Percentiles rank a stretch among this genome's conserved stretches.
phyloP scores from a whole-genome alignment of 2,888 invertebrate genomes.

The Ametastegia equiseti region DNA sequence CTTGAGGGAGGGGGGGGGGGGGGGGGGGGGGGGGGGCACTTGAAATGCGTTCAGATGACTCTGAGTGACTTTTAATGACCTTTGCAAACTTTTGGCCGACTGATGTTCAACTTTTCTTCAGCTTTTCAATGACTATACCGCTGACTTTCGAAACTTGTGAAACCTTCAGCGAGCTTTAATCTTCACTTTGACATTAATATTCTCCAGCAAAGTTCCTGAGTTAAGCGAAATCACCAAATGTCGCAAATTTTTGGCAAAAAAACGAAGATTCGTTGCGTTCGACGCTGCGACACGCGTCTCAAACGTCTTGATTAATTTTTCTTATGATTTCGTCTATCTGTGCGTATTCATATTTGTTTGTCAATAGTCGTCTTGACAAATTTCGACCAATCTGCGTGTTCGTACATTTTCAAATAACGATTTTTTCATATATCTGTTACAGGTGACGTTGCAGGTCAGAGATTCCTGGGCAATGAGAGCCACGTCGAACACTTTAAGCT shows the following conservation, averaged over 20 bases:
- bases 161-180: neutral
- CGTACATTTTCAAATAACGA: constrained; percentile 26
- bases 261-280: too few relatives aligned
- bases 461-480: constrained; percentile 88
- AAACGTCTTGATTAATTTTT: neutral
- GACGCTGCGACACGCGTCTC: neutral
- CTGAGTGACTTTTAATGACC: neutral
- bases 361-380: neutral
- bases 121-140: neutral
- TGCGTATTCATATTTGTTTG: neutral
- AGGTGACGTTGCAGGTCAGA: constrained; percentile 86
- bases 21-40: neutral
- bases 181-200: neutral
- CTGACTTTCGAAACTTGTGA: neutral
- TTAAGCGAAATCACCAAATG: neutral
- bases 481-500: constrained; percentile 92
- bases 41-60: neutral
- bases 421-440: constrained; percentile 73
- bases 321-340: neutral
- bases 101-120: neutral
- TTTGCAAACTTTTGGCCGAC: neutral
- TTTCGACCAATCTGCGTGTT: neutral
- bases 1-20: neutral
- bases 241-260: neutral
- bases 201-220: neutral